Evolutionary conservation across 2,113 vertebrate species (phyloP).

Genomic region (Colaptes auratus): DNA sequence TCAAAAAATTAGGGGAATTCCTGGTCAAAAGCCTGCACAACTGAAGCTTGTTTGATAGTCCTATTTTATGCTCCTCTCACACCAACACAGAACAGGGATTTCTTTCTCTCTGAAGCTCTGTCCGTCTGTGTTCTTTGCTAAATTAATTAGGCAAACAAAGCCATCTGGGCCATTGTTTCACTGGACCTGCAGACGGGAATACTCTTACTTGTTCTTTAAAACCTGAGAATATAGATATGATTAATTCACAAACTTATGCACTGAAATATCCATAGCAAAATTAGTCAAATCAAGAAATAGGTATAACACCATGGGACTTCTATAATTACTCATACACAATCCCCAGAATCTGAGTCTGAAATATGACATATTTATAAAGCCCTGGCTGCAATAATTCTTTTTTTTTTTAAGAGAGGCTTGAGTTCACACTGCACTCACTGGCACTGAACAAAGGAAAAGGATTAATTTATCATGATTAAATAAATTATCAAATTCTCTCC

Average conservation of each 20-base stretch:
- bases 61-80: neutral
- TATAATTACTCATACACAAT: neutral
- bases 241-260: neutral
- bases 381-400: neutral
- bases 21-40: neutral
- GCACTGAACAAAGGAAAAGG: neutral
- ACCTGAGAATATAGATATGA: neutral
- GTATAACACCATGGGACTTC: neutral
- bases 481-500: neutral
- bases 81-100: neutral
- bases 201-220: neutral
- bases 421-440: neutral
- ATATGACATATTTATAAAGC: neutral
- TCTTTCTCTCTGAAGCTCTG: neutral
- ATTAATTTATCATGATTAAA: neutral
- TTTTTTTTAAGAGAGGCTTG: neutral
- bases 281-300: neutral
- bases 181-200: neutral
- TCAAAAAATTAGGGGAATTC: neutral
- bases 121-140: neutral
- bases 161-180: neutral
- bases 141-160: slow-evolving; percentile 15
- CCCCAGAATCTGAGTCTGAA: neutral
- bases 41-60: neutral
- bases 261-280: neutral